Evolutionary conservation across 2,888 invertebrate species (phyloP), one percentile per base, ranked within the genome.

Genomic region (Ormyrus pomaceus): DNA sequence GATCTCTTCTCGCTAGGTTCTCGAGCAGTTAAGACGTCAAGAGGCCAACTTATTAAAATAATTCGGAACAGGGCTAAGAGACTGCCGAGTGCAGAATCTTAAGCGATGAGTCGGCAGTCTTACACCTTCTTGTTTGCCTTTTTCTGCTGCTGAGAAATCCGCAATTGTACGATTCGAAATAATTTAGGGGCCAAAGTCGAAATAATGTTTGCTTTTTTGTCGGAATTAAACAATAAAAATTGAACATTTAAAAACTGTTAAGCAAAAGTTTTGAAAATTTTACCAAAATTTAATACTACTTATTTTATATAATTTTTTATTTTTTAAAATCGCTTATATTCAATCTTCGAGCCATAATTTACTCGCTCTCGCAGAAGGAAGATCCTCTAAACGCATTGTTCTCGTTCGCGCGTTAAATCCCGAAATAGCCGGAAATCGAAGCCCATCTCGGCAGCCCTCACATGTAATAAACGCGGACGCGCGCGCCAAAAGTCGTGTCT

Each of bases 21-120:
- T 48, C 48, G 10, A 2, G 65, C 85, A 87, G 85, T 89, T 87
- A 88, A 88, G 83, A 86, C 83, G 87, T 88, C 89, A 86, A 13
- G 68, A 62, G 62, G 19, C 9, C 11, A 83, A 46, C 86, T 88
- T 88, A 88, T 88, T 87, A 86, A 88, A 87, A 88, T 88, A 87
- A 88, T 88, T 87, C 85, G n/a, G 64, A 84, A 81, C 53, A 6
- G 6, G 9, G 5, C 51, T 2, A 6, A 10, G 10, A 34, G 66
- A 3, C 34, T 1, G 58, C 5, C 58, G 19, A 19, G 19, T 19
- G 19, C 19, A 19, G 19, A 19, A 19, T 1, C 19, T 19, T 19
- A 19, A 19, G 19, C 19, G 19, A 19, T 77, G 80, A 72, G 77
- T 71, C 59, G 66, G 50, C n/a, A 53, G 70, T 79, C 78, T 69